Evolutionary conservation across 2,113 vertebrate genomes (phyloP), one percentile per base, ranked within the genome.

Genomic region (Tauraco erythrolophus): DNA sequence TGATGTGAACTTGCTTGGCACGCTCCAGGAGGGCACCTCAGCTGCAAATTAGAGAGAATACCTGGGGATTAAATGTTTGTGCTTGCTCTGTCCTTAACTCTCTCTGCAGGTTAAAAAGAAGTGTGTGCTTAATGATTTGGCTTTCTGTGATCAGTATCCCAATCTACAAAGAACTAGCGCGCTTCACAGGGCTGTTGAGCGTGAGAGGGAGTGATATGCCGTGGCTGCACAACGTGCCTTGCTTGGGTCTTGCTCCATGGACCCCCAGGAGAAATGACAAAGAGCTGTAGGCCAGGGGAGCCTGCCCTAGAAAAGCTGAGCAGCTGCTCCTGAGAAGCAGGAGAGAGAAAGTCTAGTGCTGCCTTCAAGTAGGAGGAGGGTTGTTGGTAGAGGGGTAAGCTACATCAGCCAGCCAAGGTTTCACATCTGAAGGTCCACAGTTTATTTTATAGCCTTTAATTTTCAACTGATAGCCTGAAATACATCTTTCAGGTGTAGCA

Each of bases 21-120:
- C 0, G 0, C 56, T 23, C 71, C 69, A 37, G 46, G 60, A 64
- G 77, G 24, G 35, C 10, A 9, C 30, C 69, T 95, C 66, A 53
- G 75, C 74, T 80, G 78, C 81, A 72, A 93, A 90, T 88, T 61
- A 92, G 31, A 88, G 48, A 68, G 48, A 61, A 53, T 88, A 72
- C 57, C 62, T 92, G 28, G 50, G 9, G 82, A 57, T 80, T 58
- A 41, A 85, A 61, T 53, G 17, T 61, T 50, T 53, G 30, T 89
- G 45, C 37, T 46, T 85, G 31, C 58, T 88, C 70, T 72, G 60
- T 30, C 45, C 25, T 56, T 72, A 46, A 24, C 18, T 61, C 31
- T 84, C 58, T 75, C 66, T 77, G 50, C 83, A n/a, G 64, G 43
- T 84, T 53, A n/a, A 15, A 69, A 57, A 77, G 74, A 43, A 28